Conservation (phyloP, 53 echinoderm and acorn worm species). For the Luidia sarsii region DNA sequence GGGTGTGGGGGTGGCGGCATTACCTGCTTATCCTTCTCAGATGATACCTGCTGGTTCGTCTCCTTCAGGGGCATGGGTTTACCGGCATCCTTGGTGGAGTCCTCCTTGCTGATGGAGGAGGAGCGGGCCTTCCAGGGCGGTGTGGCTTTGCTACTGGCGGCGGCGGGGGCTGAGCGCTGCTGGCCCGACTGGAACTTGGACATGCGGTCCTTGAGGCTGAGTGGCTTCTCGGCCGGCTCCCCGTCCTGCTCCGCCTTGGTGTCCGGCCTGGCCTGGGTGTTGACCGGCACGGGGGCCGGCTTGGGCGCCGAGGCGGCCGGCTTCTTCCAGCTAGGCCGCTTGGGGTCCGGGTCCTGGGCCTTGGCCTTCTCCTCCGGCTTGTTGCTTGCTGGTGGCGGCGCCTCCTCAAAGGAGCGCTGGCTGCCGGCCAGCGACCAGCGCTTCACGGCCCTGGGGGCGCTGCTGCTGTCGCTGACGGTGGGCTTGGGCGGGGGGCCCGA, state of each 20-base stretch:
- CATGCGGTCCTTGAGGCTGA: conserved; percentile 80
- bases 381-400: conserved; percentile 1
- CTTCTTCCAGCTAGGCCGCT: conserved; percentile 36
- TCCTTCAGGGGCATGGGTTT: conserved; percentile 34
- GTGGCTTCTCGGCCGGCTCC: conserved; percentile 23
- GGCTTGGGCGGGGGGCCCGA: conserved; percentile 16
- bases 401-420: conserved; percentile 36
- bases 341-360: conserved; percentile 16
- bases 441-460: conserved; percentile 19
- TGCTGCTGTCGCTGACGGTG: conserved; percentile 54
- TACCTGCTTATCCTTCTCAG: conserved; percentile 43
- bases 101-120: conserved; percentile 15
- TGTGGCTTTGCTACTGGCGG: not conserved
- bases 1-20: no score
- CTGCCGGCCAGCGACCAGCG: conserved; percentile 9
- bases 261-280: conserved; percentile 2
- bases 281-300: not conserved
- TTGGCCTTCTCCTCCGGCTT: conserved; percentile 59
- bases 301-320: conserved; percentile 29
- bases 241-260: conserved; percentile 20
- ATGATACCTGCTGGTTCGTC: conserved; percentile 16
- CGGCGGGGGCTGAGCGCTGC: no score
- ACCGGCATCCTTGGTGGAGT: not conserved
- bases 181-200: conserved; percentile 57
- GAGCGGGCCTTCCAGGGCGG: conserved; percentile 18